Conservation (phyloP, 2,797 vertebrate species). For the Sciurus carolinensis region DNA sequence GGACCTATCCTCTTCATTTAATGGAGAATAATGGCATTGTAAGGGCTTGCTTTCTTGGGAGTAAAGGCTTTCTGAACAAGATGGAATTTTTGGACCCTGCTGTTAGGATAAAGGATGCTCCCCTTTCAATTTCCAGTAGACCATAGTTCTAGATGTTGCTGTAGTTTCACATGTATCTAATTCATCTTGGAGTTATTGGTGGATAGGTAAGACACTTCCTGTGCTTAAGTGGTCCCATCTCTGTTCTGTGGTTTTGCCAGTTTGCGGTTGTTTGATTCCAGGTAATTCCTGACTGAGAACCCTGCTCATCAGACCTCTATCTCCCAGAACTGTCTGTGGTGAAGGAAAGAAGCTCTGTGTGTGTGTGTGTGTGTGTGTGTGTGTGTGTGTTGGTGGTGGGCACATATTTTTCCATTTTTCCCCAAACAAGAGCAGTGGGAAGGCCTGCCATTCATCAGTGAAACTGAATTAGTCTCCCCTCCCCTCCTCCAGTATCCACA, state of each 20-base stretch:
- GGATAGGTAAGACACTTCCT: neutral
- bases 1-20: neutral
- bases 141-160: neutral
- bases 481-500: neutral
- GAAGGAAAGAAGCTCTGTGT: slow-evolving; percentile 35
- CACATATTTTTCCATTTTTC: slow-evolving; percentile 57
- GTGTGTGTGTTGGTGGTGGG: neutral
- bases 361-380: neutral
- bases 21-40: slow-evolving; percentile 42
- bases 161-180: slow-evolving; percentile 34
- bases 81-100: slow-evolving; percentile 12
- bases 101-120: neutral
- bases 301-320: neutral
- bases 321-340: slow-evolving; percentile 13
- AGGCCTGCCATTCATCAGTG: neutral
- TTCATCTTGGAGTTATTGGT: slow-evolving; percentile 7
- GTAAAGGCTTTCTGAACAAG: slow-evolving; percentile 37
- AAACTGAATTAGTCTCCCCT: slow-evolving; percentile 9
- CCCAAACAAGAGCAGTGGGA: neutral
- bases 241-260: slow-evolving; percentile 55
- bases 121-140: neutral
- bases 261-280: slow-evolving; percentile 60
- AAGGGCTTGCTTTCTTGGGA: slow-evolving; percentile 41
- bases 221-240: neutral
- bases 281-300: slow-evolving; percentile 45